These are phyloP conservation scores for Bradynema listronoti DNA, from an alignment of 1,140 invertebrate genomes.

Conservation along the genomic window DNA sequence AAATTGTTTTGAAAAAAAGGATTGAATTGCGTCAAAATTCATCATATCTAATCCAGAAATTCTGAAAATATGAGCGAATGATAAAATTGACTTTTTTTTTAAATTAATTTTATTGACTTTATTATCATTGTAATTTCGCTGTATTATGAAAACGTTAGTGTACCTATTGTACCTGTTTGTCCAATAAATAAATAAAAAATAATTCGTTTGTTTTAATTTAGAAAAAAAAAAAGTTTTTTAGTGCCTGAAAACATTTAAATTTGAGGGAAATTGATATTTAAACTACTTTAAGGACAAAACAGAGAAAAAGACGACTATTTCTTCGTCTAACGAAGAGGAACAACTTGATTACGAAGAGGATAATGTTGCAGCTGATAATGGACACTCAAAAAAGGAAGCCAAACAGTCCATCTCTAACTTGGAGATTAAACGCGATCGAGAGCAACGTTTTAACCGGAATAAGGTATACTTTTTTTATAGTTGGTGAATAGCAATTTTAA, in stretches of 20 bases:
- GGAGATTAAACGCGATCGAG: not conserved
- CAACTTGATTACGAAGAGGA: slow-evolving; percentile 28
- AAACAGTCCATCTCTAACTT: not conserved
- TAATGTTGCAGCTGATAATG: slow-evolving; percentile 17
- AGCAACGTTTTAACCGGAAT: not conserved
- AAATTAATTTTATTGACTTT: too few species aligned
- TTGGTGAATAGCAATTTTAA: slow-evolving; percentile 2
- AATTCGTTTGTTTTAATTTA: not conserved
- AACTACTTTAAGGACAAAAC: not conserved
- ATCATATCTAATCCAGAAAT: not conserved
- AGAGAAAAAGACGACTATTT: not conserved
- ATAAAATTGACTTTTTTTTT: too few species aligned
- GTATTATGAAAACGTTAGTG: too few species aligned
- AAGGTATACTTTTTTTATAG: not conserved
- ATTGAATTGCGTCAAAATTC: not conserved
- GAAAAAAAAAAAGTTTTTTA: slow-evolving; percentile 1
- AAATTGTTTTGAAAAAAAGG: not conserved
- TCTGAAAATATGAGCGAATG: slow-evolving; percentile 4
- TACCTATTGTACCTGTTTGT: slow-evolving; percentile 6
- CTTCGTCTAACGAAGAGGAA: slow-evolving; percentile 12
- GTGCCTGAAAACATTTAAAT: not conserved
- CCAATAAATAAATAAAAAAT: not conserved
- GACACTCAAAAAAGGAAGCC: slow-evolving; percentile 11
- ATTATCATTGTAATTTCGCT: too few species aligned
- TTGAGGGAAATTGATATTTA: too few species aligned